Percentiles rank a stretch among this genome's conserved stretches.
These are phyloP conservation scores for Thaumetopoea pityocampa DNA, from an alignment of 1,140 invertebrate genomes.

Conservation along the genomic window DNA sequence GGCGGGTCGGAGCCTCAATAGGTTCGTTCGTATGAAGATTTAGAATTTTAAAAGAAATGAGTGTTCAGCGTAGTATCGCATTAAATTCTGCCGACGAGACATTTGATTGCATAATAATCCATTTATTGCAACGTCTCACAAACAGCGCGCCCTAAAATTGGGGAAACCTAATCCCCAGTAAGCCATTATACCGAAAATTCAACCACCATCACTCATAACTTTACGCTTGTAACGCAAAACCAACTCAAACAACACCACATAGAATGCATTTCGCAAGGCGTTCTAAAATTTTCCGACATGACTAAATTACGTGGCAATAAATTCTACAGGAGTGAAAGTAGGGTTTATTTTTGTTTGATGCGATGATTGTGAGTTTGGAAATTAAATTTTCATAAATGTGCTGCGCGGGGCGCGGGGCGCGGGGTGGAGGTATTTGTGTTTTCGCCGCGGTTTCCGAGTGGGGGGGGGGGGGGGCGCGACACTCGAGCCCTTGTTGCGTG, in stretches of 20 bases:
- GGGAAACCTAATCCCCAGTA: slow-evolving; percentile 67
- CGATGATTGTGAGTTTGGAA: slow-evolving; percentile 38
- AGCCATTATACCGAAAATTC: slow-evolving; percentile 64
- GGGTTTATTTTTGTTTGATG: slow-evolving; percentile 54
- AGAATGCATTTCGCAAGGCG: slow-evolving; percentile 43
- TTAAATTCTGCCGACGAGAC: slow-evolving; percentile 17
- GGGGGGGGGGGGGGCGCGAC: slow-evolving; percentile 50
- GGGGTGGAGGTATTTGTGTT: slow-evolving; percentile 48
- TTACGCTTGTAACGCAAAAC: slow-evolving; percentile 13
- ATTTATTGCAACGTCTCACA: slow-evolving; percentile 51
- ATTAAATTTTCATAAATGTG: slow-evolving; percentile 70
- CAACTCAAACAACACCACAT: slow-evolving; percentile 30
- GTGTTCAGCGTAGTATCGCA: no score
- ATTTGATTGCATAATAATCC: slow-evolving; percentile 60
- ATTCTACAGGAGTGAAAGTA: slow-evolving; percentile 46
- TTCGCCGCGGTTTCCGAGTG: slow-evolving; percentile 46
- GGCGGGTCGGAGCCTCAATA: no score
- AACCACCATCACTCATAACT: slow-evolving; percentile 48
- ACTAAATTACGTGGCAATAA: slow-evolving; percentile 47
- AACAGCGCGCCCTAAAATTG: slow-evolving; percentile 34
- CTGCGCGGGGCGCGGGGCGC: slow-evolving; percentile 14
- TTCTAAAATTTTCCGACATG: slow-evolving; percentile 36
- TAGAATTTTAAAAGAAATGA: no score
- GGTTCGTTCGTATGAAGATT: no score
- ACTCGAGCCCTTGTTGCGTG: slow-evolving; percentile 46